Conservation (phyloP, 2,888 invertebrate genomes). For the Polyommatus icarus region DNA sequence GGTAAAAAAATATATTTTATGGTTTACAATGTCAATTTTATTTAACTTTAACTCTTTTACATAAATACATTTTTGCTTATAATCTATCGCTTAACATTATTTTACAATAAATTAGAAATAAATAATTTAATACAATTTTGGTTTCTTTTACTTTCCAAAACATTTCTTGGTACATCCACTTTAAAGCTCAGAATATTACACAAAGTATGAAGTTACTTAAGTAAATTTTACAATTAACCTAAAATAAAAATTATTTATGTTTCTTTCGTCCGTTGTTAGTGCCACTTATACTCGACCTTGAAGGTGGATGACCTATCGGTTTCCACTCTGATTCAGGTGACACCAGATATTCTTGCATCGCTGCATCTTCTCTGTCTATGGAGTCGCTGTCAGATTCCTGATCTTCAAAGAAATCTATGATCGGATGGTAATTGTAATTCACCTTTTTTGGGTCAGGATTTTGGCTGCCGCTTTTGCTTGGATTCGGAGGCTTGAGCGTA, state of each 20-base stretch:
- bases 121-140: constrained; percentile 34
- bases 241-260: constrained; percentile 45
- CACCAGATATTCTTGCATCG: constrained; percentile 52
- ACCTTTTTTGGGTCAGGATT: constrained; percentile 73
- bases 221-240: neutral
- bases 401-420: constrained; percentile 88
- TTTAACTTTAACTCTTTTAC: constrained; percentile 27
- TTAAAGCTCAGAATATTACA: constrained; percentile 21
- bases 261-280: constrained; percentile 49
- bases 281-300: constrained; percentile 52
- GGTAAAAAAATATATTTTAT: neutral
- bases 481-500: constrained; percentile 48
- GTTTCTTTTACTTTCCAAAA: constrained; percentile 20
- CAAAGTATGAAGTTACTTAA: neutral
- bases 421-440: constrained; percentile 91
- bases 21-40: constrained; percentile 12
- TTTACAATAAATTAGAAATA: constrained; percentile 30
- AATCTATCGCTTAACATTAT: constrained; percentile 1
- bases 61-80: constrained; percentile 27
- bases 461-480: constrained; percentile 36
- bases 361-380: constrained; percentile 67
- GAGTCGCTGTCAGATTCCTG: constrained; percentile 59
- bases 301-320: constrained; percentile 65
- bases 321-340: constrained; percentile 73
- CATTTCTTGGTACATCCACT: neutral